Base-by-base conservation (phyloP, 2,888 invertebrate genomes). In the Oxycera nigricornis region DNA sequence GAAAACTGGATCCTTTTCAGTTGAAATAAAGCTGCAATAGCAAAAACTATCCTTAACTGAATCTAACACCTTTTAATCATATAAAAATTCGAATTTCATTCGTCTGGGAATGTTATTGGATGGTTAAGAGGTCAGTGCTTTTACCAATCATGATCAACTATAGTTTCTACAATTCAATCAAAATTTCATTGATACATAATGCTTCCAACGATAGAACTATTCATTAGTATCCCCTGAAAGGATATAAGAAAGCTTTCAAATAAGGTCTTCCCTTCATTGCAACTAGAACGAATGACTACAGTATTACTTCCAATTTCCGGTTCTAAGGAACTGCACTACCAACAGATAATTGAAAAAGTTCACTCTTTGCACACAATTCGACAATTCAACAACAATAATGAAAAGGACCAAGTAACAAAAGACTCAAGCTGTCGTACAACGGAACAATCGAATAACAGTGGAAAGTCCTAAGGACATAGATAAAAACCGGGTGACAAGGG, bases 291-390 rank as follows among this genome's bases (percentile, higher is more conserved):
- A 65, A 65, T 65, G 39, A 41, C 39, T 65, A 24, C 65, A 65
- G 22, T 41, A 65, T 41, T 41, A 65, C 41, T 39, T 24, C 24
- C 22, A 41, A 24, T 26, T 2, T 55, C 24, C 22, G 7, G 6
- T 2, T 55, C 17, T 22, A 7, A 9, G 9, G 30, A 35, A 61
- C 20, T 24, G 55, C 20, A 55, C 55, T n/a, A 6, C 2, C 28
- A 17, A 30, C 7, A 30, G 22, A 65, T 30, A 65, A 65, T 65
- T 65, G 65, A 65, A 65, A 65, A 65, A 65, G 41, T 65, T 65
- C 65, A 22, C 17, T 7, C 61, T 65, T 24, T 41, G 9, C 24
- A 41, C 65, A 20, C 65, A 65, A 39, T 65, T 65, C 65, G 65
- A 20, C 41, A 65, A 65, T 24, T 65, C 24, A 39, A 65, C 65